Conservation (phyloP, 2,113 vertebrate species). For the Tetraodon nigroviridis region DNA sequence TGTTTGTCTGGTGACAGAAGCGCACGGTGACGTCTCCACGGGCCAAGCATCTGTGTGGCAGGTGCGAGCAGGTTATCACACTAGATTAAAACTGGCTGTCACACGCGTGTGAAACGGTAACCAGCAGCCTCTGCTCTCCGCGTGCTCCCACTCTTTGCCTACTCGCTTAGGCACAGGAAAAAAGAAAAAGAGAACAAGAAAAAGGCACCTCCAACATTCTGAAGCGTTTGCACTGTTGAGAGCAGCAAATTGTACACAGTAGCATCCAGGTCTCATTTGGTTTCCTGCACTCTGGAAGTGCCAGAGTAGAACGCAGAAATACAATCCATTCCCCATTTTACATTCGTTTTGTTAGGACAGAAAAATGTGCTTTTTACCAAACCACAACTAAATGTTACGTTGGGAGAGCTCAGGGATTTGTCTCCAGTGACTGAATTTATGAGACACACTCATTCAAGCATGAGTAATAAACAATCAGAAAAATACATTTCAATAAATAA, state of each 20-base stretch:
- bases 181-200: constrained; percentile 47
- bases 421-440: constrained; percentile 39
- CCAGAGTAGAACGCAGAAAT: constrained; percentile 56
- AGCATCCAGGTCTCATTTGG: constrained; percentile 58
- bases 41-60: constrained; percentile 42
- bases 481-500: constrained; percentile 69
- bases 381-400: constrained; percentile 57
- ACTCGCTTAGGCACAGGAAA: constrained; percentile 75
- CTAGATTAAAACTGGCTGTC: constrained; percentile 40
- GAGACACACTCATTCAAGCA: constrained; percentile 41
- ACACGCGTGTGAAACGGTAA: constrained; percentile 54
- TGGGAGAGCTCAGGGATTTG: constrained; percentile 51
- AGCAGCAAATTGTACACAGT: constrained; percentile 70
- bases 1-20: constrained; percentile 28
- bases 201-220: constrained; percentile 79
- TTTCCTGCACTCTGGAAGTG: constrained; percentile 36
- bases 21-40: constrained; percentile 36
- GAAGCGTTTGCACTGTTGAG: constrained; percentile 73
- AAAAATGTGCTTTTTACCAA: constrained; percentile 69
- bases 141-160: constrained; percentile 52
- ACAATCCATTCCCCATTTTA: constrained; percentile 50
- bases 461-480: constrained; percentile 20
- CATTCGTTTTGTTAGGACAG: constrained; percentile 57
- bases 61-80: constrained; percentile 55
- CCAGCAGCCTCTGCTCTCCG: constrained; percentile 56